These are phyloP conservation scores for Neolamprologus tretocephalus DNA, from an alignment of 2,113 vertebrate genomes.

Conservation along the genomic window DNA sequence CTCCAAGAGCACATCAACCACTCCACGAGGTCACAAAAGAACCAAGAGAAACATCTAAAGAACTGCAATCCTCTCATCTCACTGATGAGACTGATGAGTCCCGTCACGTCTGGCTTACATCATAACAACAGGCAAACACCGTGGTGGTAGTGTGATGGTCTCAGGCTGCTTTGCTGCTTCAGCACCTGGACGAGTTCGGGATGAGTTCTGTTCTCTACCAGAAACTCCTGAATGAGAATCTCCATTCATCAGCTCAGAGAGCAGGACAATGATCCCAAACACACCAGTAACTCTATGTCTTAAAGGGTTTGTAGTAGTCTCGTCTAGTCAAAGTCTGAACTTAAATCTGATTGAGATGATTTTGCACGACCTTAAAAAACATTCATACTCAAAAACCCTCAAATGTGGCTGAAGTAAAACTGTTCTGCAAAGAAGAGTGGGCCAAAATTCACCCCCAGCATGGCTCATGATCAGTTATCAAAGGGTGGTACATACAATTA, in stretches of 20 bases:
- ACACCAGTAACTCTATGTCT: not conserved
- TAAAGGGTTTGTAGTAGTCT: not conserved
- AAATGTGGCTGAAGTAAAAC: not conserved
- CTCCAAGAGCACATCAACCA: not conserved
- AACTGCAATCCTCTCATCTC: not conserved
- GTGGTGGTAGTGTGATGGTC: not conserved
- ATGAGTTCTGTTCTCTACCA: not conserved
- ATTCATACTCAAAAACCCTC: not conserved
- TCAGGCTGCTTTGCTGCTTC: not conserved
- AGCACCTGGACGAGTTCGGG: not conserved
- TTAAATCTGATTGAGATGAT: not conserved
- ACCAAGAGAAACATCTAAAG: not conserved
- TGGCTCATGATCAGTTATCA: not conserved
- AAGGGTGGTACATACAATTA: not conserved
- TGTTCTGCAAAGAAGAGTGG: not conserved
- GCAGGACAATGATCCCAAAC: not conserved
- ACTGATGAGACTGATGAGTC: not conserved
- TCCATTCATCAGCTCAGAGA: not conserved
- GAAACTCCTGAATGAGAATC: not conserved
- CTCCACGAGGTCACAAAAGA: not conserved
- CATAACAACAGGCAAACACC: not conserved
- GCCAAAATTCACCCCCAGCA: not conserved
- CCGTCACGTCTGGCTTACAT: not conserved
- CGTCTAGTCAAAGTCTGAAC: not conserved
- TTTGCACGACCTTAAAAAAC: not conserved